These are phyloP conservation scores for Paralinhomoeus sp. DNA, from an alignment of 2,888 invertebrate genomes.

Conservation along the genomic window DNA sequence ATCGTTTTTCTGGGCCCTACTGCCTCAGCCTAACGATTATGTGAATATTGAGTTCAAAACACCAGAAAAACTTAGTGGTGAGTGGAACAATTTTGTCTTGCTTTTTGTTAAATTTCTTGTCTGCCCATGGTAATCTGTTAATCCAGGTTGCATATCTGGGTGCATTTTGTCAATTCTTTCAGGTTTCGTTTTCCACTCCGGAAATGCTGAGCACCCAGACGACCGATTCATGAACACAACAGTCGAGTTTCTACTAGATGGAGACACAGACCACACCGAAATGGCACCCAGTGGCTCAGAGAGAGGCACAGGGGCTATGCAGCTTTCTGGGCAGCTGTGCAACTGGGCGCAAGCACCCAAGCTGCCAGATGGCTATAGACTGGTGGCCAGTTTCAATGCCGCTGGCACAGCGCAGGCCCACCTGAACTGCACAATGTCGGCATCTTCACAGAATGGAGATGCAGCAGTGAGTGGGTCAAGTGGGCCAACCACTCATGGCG, in stretches of 20 bases:
- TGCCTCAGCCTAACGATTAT: slow-evolving; percentile 57
- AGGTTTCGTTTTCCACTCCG: slow-evolving; percentile 37
- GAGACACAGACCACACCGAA: too few relatives aligned
- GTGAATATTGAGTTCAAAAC: slow-evolving; percentile 53
- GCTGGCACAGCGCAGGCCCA: slow-evolving; percentile 20
- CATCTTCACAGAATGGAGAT: too few relatives aligned
- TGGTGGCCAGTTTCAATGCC: slow-evolving; percentile 16
- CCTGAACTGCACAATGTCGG: slow-evolving; percentile 12
- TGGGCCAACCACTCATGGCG: too few relatives aligned
- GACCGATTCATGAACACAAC: slow-evolving; percentile 67
- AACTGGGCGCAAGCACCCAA: neutral
- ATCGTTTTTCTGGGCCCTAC: slow-evolving; percentile 69
- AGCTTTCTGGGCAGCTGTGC: neutral
- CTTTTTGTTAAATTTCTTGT: neutral
- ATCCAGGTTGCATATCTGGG: slow-evolving; percentile 1
- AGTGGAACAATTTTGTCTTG: neutral
- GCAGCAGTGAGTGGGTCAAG: too few relatives aligned
- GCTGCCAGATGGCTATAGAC: slow-evolving; percentile 2
- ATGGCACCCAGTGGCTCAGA: slow-evolving; percentile 8
- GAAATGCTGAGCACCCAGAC: slow-evolving; percentile 63
- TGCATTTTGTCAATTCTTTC: slow-evolving; percentile 5
- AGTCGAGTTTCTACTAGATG: slow-evolving; percentile 36
- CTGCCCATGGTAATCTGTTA: too few relatives aligned
- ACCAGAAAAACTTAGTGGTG: slow-evolving; percentile 34
- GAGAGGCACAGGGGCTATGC: neutral